phyloP scores from a whole-genome alignment of 2,797 vertebrate species.

The Sternotherus odoratus region DNA sequence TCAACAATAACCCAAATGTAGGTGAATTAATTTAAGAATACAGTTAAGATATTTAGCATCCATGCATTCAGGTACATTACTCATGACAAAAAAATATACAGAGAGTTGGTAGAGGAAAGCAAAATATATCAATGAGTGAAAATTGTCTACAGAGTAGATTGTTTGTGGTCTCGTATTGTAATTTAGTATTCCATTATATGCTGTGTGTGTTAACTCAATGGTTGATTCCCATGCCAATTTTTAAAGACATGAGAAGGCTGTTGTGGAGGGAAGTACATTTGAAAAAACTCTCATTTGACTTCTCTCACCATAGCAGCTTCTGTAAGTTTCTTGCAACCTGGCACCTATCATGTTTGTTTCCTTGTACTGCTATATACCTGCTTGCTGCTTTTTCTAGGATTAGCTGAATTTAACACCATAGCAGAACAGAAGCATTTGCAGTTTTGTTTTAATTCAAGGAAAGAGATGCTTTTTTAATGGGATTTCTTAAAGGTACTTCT shows the following conservation, averaged over 20 bases:
- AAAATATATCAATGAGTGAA: too few relatives aligned
- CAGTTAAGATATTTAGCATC: too few relatives aligned
- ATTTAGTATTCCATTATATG: background rate
- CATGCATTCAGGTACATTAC: too few relatives aligned
- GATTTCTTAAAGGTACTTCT: background rate
- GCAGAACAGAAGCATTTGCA: background rate
- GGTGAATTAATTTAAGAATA: too few relatives aligned
- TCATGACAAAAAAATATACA: too few relatives aligned
- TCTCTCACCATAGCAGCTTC: background rate
- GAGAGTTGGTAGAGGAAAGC: too few relatives aligned
- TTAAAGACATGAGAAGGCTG: background rate
- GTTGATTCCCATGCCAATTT: fast-evolving
- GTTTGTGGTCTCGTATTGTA: background rate
- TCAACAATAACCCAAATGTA: too few relatives aligned
- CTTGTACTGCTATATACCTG: background rate
- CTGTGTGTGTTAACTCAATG: background rate
- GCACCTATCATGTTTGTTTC: background rate
- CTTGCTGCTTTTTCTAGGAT: background rate
- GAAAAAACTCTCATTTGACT: background rate
- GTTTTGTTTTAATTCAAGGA: background rate
- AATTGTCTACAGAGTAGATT: background rate
- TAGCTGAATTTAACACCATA: background rate
- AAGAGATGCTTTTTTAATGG: background rate
- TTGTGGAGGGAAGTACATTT: too few relatives aligned
- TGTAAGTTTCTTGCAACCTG: fast-evolving